Base-by-base conservation (phyloP, 2,113 vertebrate genomes). In the Corythornis cristatus region DNA sequence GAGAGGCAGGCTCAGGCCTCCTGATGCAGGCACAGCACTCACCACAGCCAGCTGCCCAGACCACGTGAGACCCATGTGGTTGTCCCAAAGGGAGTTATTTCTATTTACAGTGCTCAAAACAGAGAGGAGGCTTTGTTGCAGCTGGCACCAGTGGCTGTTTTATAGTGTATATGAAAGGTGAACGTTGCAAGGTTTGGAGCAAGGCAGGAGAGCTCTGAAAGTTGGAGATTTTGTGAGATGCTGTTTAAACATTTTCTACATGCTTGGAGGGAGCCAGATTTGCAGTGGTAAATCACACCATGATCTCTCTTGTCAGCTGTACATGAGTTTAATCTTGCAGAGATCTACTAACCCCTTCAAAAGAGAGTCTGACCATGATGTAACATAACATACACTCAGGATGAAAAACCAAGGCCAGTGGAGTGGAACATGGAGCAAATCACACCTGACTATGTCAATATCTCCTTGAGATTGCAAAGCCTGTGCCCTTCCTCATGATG, bases 1-100 rank as follows among this genome's bases (percentile, higher is more conserved):
- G 28, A 88, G 42, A 19, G 33, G 16, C 0, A 0, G 66, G 15
- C n/a, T 68, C 12, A 7, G 33, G 21, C 42, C 6, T 61, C 53
- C 18, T 0, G 0, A 5, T 9, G 26, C 43, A 66, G 51, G 42
- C n/a, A 3, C 33, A 61, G 46, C 0, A 0, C n/a, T 57, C 2
- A 1, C 58, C 1, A 1, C 54, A 68, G 54, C 45, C 46, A 43
- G 42, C 35, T 31, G 1, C 50, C 31, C 0, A 0, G 28, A 28
- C 45, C 48, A 45, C 15, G 5, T 6, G 62, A 77, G 60, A 70
- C n/a, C 19, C 68, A 65, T 0, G 1, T 87, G 56, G 11, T 0
- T 58, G 46, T 60, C 56, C 60, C 42, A 62, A 29, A 48, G 22
- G 46, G 8, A 71, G 60, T 2, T 1, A 7, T 81, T 93, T 77